Evolutionary conservation across 1,140 invertebrate genomes (phyloP), one percentile per base, ranked within the genome.

Genomic region (Trypoxylus dichotomus): DNA sequence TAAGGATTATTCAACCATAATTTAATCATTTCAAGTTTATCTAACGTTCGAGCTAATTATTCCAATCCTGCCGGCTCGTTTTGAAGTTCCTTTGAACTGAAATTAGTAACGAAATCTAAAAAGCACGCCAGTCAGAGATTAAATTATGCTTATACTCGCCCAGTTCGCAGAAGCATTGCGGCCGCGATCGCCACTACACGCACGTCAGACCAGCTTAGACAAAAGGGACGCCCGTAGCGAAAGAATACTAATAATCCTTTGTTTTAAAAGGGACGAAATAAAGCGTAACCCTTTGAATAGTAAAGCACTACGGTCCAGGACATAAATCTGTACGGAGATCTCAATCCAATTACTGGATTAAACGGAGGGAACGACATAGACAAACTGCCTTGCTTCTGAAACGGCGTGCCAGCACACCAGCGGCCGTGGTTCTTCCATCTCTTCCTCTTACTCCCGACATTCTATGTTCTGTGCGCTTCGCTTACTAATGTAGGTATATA

Each of bases 331-430:
- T 54, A 54, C 47, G 19, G 47, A 54, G 19, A 54, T 54, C 47
- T 54, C 47, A 54, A 54, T 54, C 47, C 47, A 54, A 54, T 54
- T 54, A 54, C 47, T n/a, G 47, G 47, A 54, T 54, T 54, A 54
- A 54, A 54, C 47, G 47, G 19, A 54, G 47, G 47, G 19, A 54
- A 54, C 15, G 47, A 54, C 47, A 54, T 6, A 54, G 47, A 54
- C 47, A 54, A 54, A 54, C 47, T 54, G 19, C 47, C 47, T n/a
- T 54, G 47, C 47, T 54, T 54, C 19, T n/a, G n/a, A n/a, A n/a
- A n/a, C n/a, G n/a, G n/a, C n/a, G n/a, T n/a, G n/a, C n/a, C n/a
- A n/a, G n/a, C n/a, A n/a, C n/a, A n/a, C n/a, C n/a, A n/a, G 32
- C 10, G 10, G 32, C 32, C 32, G 32, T 37, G 32, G 32, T 37